Evolutionary conservation across 2,888 invertebrate species (phyloP).

Genomic region (Drosophila limbata): DNA sequence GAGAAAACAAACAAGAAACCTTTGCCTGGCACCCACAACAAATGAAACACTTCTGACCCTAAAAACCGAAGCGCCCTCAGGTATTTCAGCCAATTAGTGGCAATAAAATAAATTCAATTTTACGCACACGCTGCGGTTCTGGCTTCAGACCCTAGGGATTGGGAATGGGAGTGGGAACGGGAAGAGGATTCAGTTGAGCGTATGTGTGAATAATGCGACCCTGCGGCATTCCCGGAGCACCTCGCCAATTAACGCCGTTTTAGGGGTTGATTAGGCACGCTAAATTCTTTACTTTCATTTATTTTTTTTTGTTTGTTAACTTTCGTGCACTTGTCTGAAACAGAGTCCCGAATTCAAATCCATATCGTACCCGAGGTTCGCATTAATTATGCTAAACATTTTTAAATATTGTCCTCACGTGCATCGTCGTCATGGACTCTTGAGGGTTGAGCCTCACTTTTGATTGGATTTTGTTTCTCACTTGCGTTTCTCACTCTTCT

Average conservation of each 20-base stretch:
- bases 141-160: constrained; percentile 51
- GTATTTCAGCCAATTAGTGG: constrained; percentile 84
- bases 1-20: constrained; percentile 25
- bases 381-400: constrained; percentile 84
- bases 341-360: constrained; percentile 12
- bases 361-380: constrained; percentile 36
- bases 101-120: constrained; percentile 84
- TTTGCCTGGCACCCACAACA: constrained; percentile 25
- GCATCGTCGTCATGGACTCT: constrained; percentile 54
- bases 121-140: constrained; percentile 70
- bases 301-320: constrained; percentile 51
- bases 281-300: constrained; percentile 42
- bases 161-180: neutral
- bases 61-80: constrained; percentile 70
- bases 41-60: constrained; percentile 12
- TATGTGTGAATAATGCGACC: constrained; percentile 81
- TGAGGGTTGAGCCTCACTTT: constrained; percentile 67
- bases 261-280: constrained; percentile 84
- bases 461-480: constrained; percentile 64
- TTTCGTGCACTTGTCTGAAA: constrained; percentile 66
- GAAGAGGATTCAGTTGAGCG: constrained; percentile 63
- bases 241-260: constrained; percentile 81
- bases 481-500: neutral
- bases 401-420: constrained; percentile 85
- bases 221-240: constrained; percentile 61